A percentile compares a stretch with the other conserved stretches of the same genome.
phyloP scores from a whole-genome alignment of 2,113 vertebrate genomes.

The Oryzias melastigma region DNA sequence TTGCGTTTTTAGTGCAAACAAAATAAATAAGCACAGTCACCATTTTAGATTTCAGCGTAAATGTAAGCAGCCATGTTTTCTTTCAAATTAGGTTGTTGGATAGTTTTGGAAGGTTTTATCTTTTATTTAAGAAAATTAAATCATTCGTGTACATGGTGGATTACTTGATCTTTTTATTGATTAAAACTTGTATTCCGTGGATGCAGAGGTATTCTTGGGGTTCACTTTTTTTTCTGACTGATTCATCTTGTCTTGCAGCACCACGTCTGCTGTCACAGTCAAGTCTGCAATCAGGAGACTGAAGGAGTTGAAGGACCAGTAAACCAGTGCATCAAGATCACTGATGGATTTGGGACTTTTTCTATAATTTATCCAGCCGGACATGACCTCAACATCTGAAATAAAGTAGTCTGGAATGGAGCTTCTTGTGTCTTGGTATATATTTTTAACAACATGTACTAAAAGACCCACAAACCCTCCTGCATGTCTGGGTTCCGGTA shows the following conservation, averaged over 20 bases:
- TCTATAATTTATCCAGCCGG: constrained; percentile 60
- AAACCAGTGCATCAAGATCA: constrained; percentile 60
- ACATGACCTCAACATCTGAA: constrained; percentile 52
- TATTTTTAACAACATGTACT: constrained; percentile 1
- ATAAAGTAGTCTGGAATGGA: constrained; percentile 69
- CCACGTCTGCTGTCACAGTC: constrained; percentile 97
- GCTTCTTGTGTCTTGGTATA: constrained; percentile 35
- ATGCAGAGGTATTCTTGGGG: neutral
- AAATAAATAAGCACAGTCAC: too few species aligned
- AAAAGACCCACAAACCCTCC: too few species aligned
- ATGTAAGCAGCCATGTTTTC: too few species aligned
- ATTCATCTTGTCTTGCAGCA: constrained; percentile 75
- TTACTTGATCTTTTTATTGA: too few species aligned
- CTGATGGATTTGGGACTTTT: constrained; percentile 67
- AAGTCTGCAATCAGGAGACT: constrained; percentile 98
- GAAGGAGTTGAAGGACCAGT: constrained; percentile 98
- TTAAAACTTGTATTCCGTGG: too few species aligned
- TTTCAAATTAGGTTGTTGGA: too few species aligned
- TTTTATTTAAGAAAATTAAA: too few species aligned
- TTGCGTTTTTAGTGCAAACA: too few species aligned
- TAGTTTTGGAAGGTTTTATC: too few species aligned
- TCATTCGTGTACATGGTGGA: too few species aligned
- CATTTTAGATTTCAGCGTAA: too few species aligned
- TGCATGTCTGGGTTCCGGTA: too few species aligned
- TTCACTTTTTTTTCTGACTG: neutral